Evolutionary conservation across 2,113 vertebrate species (phyloP), one percentile per base, ranked within the genome.

Genomic region (Corynorhinus townsendii): DNA sequence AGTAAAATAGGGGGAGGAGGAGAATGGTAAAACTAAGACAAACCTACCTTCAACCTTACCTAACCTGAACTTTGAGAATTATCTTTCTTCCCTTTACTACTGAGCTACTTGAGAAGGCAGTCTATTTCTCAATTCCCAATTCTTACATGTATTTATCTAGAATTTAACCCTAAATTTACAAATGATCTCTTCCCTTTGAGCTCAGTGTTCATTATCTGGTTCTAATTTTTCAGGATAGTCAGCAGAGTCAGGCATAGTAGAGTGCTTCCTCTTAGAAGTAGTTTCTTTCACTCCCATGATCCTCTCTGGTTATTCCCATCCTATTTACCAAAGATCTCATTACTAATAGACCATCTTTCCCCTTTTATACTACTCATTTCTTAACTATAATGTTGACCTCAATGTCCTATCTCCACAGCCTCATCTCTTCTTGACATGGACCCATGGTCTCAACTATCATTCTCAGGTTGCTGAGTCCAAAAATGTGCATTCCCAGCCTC

Each of bases 131-230:
- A 43, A 3, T 35, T 22, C 17, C 72, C 7, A 86, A 15, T 38
- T 11, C 52, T 35, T 38, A 38, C 0, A 20, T 49, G 30, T 68
- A 86, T 73, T 84, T 90, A 26, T 28, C 45, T 89, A 6, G 79
- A 52, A 82, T 76, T 69, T 84, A 87, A 30, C 38, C 2, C 71
- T 35, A 81, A 94, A 73, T 45, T 56, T 72, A 64, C 28, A 26
- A 54, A 90, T 75, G 28, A 8, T 45, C 30, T 85, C 72, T 76
- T 22, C 43, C 24, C 73, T 20, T 35, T 45, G 28, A 84, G 8
- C 5, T 3, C 26, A 22, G 33, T 2, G 1, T 49, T 35, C 8
- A 3, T 3, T 9, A 4, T 7, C 43, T 9, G 40, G 20, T 84
- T 38, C 4, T 68, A 38, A 28, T 15, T 64, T 90, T 26, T 69